phyloP scores from a whole-genome alignment of 2,888 invertebrate genomes.

The Diaperis boleti region DNA sequence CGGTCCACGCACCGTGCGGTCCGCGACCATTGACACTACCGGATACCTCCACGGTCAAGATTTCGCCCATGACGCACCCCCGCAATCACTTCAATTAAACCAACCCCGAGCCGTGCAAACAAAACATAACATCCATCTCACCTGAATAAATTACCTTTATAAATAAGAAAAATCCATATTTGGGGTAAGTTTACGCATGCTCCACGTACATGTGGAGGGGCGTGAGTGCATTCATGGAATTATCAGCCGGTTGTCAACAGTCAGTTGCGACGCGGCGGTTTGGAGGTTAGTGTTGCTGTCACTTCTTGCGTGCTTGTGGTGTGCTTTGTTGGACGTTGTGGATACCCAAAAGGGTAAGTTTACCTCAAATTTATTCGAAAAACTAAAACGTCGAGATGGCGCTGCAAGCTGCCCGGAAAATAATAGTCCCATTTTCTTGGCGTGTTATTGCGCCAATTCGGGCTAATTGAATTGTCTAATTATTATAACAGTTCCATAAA shows the following conservation, averaged over 20 bases:
- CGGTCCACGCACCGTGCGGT: background rate
- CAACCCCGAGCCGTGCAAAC: slow-evolving; percentile 13
- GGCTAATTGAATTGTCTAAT: slow-evolving; percentile 5
- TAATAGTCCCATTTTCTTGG: background rate
- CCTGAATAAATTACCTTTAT: slow-evolving; percentile 43
- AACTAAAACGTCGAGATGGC: slow-evolving; percentile 5
- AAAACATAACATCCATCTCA: slow-evolving; percentile 30
- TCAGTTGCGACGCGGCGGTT: slow-evolving; percentile 26
- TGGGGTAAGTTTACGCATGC: slow-evolving; percentile 37
- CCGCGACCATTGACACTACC: slow-evolving; percentile 8
- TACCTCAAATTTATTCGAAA: background rate
- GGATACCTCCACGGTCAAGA: background rate
- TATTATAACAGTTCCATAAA: background rate
- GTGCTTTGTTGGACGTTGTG: slow-evolving; percentile 20
- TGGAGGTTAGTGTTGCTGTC: slow-evolving; percentile 5
- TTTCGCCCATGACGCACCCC: background rate
- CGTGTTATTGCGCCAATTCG: slow-evolving; percentile 7
- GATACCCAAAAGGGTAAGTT: slow-evolving; percentile 12
- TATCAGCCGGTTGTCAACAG: slow-evolving; percentile 43
- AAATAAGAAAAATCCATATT: slow-evolving; percentile 47
- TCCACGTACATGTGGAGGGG: slow-evolving; percentile 41
- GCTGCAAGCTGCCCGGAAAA: background rate
- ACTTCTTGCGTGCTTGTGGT: slow-evolving; percentile 29
- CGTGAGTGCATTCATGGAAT: slow-evolving; percentile 42
- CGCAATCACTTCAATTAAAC: slow-evolving; percentile 13